Conservation (phyloP, 2,797 vertebrate genomes). For the Aphelocoma californica region DNA sequence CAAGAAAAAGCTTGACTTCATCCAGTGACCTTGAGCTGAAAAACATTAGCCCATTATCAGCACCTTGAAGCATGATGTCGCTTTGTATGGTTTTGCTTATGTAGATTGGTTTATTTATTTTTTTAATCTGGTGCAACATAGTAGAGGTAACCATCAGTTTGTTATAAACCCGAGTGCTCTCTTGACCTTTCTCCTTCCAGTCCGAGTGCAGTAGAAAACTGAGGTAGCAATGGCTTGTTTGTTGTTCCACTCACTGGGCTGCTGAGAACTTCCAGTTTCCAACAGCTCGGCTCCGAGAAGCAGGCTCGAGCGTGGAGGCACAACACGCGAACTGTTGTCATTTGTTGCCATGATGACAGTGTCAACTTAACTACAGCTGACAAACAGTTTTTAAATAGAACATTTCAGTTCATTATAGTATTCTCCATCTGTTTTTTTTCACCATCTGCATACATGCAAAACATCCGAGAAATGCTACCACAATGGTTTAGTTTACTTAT, state of each 20-base stretch:
- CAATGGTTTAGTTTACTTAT: constrained; percentile 67
- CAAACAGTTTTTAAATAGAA: constrained; percentile 83
- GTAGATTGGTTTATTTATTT: constrained; percentile 58
- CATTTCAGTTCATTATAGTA: constrained; percentile 76
- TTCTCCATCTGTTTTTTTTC: constrained; percentile 75
- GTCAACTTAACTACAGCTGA: constrained; percentile 80
- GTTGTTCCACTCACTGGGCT: constrained; percentile 26
- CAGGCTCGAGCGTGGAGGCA: constrained; percentile 36
- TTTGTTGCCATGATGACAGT: constrained; percentile 79
- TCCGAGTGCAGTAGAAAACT: not conserved
- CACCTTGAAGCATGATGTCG: not conserved
- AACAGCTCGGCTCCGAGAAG: not conserved
- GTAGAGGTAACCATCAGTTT: constrained; percentile 15
- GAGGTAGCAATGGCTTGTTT: not conserved
- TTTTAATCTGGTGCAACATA: constrained; percentile 51
- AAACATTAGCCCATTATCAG: not conserved
- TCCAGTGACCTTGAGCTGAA: constrained; percentile 53
- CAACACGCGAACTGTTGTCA: constrained; percentile 74
- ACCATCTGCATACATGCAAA: constrained; percentile 52
- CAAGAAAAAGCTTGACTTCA: not conserved
- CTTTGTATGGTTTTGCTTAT: constrained; percentile 25
- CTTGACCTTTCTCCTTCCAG: not conserved
- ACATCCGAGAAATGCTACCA: constrained; percentile 70
- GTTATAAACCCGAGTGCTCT: not conserved
- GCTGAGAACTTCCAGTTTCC: constrained; percentile 33